phyloP scores from a whole-genome alignment of 2,113 vertebrate species.

The Equus quagga region DNA sequence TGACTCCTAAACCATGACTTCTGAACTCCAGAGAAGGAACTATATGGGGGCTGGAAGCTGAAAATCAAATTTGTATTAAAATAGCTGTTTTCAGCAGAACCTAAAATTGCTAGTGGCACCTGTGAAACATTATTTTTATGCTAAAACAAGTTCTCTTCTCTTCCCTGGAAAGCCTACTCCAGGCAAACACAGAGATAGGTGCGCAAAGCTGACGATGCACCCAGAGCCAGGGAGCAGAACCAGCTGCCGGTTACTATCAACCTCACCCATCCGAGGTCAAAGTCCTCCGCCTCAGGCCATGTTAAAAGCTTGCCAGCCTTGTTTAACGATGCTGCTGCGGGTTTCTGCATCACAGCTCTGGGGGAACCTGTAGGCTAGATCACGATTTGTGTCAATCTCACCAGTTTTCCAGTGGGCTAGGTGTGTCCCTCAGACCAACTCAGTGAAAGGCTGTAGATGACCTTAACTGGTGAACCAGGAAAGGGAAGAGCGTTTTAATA shows the following conservation, averaged over 20 bases:
- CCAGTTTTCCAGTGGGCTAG: neutral
- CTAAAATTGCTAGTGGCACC: neutral
- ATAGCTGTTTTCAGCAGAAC: constrained; percentile 1
- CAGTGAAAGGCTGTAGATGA: neutral
- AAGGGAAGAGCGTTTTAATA: neutral
- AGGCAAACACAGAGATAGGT: neutral
- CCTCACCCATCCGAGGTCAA: neutral
- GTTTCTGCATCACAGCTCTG: neutral
- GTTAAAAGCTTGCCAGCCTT: neutral
- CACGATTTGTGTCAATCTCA: neutral
- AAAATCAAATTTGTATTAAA: constrained; percentile 8
- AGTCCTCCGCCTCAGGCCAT: neutral
- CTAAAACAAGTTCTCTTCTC: neutral
- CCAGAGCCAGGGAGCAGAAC: neutral
- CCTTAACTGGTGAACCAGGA: neutral
- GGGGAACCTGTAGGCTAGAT: neutral
- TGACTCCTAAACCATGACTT: neutral
- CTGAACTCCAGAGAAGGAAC: neutral
- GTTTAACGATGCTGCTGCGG: neutral
- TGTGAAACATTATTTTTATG: neutral
- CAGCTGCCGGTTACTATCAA: neutral
- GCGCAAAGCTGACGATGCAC: neutral
- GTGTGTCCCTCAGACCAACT: neutral
- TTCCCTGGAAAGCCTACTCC: neutral
- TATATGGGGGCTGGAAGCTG: neutral